Evolutionary conservation across 2,888 invertebrate species (phyloP).

Genomic region (Harpalus rubripes): DNA sequence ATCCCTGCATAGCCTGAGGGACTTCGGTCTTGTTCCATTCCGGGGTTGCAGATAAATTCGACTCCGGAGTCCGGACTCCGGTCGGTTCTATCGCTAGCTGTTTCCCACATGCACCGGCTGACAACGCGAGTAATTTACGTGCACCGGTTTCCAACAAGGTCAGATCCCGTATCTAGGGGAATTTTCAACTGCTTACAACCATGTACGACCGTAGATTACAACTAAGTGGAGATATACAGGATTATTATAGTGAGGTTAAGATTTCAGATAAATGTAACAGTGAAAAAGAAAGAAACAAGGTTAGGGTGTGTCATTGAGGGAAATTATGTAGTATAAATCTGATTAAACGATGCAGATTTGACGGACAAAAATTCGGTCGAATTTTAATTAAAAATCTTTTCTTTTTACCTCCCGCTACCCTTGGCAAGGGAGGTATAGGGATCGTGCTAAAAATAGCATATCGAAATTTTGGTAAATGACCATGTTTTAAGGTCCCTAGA

Average conservation of each 20-base stretch:
- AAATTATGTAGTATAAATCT: too few relatives aligned
- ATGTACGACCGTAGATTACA: slow-evolving; percentile 15
- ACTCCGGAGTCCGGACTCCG: neutral
- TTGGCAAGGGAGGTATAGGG: too few relatives aligned
- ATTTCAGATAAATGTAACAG: neutral
- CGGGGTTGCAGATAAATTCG: neutral
- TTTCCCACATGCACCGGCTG: neutral
- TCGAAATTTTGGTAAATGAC: too few relatives aligned
- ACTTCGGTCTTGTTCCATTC: neutral
- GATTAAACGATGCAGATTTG: too few relatives aligned
- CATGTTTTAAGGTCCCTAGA: too few relatives aligned
- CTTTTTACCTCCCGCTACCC: too few relatives aligned
- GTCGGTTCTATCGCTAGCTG: neutral
- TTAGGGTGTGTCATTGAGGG: too few relatives aligned
- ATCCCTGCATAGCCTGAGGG: neutral
- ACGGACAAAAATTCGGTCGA: too few relatives aligned
- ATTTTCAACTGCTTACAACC: slow-evolving; percentile 26
- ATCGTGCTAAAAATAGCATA: too few relatives aligned
- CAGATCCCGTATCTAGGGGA: slow-evolving; percentile 11
- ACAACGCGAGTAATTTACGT: neutral
- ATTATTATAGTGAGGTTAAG: neutral
- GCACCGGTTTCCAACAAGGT: neutral
- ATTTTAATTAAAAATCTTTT: too few relatives aligned
- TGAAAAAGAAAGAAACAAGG: neutral
- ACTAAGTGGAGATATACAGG: neutral